A percentile compares a stretch with the other conserved stretches of the same genome.
Evolutionary conservation across 2,797 vertebrate species (phyloP).

Genomic region (Enteromius unitaeniatus): DNA sequence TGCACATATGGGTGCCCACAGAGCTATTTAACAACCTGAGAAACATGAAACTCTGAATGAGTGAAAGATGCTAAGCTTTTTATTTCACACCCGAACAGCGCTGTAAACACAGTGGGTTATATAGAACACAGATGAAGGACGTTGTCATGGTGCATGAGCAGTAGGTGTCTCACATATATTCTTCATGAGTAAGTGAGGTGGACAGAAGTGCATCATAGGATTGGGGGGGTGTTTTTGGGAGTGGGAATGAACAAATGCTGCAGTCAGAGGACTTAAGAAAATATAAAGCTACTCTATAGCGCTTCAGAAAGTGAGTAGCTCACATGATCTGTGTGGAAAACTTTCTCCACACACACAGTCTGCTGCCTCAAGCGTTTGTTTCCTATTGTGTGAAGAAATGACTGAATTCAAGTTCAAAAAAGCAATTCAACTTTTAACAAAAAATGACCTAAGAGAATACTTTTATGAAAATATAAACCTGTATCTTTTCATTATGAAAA

Average conservation of each 20-base stretch:
- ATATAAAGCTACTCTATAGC: background rate
- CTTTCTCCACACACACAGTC: constrained; percentile 21
- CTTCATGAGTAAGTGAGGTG: constrained; percentile 6
- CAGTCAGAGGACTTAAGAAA: constrained; percentile 18
- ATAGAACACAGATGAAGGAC: constrained; percentile 20
- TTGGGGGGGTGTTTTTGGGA: background rate
- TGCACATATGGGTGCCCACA: background rate
- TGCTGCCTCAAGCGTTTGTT: background rate
- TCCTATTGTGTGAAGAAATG: background rate
- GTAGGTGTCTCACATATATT: background rate
- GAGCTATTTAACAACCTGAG: background rate
- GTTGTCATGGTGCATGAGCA: constrained; percentile 42
- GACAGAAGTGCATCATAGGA: constrained; percentile 13
- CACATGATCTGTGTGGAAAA: constrained; percentile 13
- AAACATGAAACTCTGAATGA: background rate
- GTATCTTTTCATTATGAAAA: background rate
- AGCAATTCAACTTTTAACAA: background rate
- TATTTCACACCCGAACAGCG: constrained; percentile 38
- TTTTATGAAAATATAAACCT: background rate
- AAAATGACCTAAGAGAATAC: too few species aligned
- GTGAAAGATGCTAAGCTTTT: background rate
- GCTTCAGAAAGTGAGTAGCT: background rate
- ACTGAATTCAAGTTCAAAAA: background rate
- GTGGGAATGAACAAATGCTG: background rate
- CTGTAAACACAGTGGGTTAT: background rate